A percentile compares a stretch with the other conserved stretches of the same genome.
Evolutionary conservation across 1,140 invertebrate genomes (phyloP).

Genomic region (Oedothorax gibbosus): DNA sequence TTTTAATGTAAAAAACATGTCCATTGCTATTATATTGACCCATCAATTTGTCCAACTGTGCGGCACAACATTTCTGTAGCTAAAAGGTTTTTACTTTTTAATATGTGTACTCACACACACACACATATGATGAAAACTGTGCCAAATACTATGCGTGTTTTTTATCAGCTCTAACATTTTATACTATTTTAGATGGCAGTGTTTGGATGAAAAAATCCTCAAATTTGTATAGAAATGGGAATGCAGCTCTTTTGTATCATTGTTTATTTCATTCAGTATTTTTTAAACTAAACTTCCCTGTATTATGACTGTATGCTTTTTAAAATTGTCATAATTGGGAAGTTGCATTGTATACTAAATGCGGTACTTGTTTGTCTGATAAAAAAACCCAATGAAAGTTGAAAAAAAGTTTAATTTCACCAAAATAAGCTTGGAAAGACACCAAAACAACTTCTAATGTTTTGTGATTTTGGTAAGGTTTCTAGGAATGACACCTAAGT

Average conservation of each 20-base stretch:
- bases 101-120: slow-evolving; percentile 45
- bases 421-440: too few species aligned
- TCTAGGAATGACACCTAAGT: too few species aligned
- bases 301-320: not conserved
- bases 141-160: slow-evolving; percentile 52
- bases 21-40: slow-evolving; percentile 20
- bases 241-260: slow-evolving; percentile 7
- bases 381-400: too few species aligned
- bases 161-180: slow-evolving; percentile 25
- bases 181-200: slow-evolving; percentile 21
- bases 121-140: slow-evolving; percentile 29
- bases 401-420: too few species aligned
- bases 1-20: not conserved
- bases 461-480: too few species aligned
- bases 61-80: slow-evolving; percentile 32
- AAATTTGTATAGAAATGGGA: not conserved
- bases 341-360: not conserved
- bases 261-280: slow-evolving; percentile 12
- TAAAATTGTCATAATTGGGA: slow-evolving; percentile 8
- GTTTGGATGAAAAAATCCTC: slow-evolving; percentile 5
- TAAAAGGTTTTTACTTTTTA: slow-evolving; percentile 46
- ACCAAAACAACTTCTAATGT: too few species aligned
- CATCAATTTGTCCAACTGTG: slow-evolving; percentile 22
- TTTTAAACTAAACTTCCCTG: slow-evolving; percentile 29
- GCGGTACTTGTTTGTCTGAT: not conserved